These are phyloP conservation scores for Chloebia gouldiae DNA, from an alignment of 2,113 vertebrate species.

Conservation along the genomic window DNA sequence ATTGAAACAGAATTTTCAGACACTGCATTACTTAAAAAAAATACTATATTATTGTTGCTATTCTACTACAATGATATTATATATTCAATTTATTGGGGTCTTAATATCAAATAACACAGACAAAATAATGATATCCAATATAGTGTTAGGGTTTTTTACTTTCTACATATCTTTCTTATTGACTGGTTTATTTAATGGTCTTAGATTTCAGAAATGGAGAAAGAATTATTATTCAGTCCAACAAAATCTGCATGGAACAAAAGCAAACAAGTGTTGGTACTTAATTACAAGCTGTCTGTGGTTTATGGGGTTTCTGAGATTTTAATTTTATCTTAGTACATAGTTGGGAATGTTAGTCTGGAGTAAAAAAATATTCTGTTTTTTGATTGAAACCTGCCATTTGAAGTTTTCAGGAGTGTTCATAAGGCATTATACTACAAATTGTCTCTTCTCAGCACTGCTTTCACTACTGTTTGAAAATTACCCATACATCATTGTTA, in stretches of 20 bases:
- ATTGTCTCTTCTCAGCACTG: background rate
- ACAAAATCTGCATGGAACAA: background rate
- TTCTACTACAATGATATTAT: background rate
- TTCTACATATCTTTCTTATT: background rate
- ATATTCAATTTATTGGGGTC: background rate
- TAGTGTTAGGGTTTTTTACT: background rate
- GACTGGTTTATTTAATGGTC: background rate
- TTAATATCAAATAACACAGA: background rate
- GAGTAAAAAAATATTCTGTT: background rate
- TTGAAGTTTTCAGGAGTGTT: background rate
- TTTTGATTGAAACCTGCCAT: background rate
- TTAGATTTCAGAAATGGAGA: background rate
- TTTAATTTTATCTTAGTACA: fast-evolving
- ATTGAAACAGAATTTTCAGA: background rate
- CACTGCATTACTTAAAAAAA: background rate
- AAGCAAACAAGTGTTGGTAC: background rate
- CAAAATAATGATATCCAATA: background rate
- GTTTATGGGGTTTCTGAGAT: background rate
- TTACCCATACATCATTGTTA: background rate
- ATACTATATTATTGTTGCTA: background rate
- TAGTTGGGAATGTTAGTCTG: background rate
- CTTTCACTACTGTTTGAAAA: background rate
- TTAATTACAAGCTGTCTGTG: background rate
- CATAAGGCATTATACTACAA: too few relatives aligned
- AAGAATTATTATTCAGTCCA: background rate